Evolutionary conservation across 2,888 invertebrate species (phyloP).

Genomic region (Lutraria lutraria): DNA sequence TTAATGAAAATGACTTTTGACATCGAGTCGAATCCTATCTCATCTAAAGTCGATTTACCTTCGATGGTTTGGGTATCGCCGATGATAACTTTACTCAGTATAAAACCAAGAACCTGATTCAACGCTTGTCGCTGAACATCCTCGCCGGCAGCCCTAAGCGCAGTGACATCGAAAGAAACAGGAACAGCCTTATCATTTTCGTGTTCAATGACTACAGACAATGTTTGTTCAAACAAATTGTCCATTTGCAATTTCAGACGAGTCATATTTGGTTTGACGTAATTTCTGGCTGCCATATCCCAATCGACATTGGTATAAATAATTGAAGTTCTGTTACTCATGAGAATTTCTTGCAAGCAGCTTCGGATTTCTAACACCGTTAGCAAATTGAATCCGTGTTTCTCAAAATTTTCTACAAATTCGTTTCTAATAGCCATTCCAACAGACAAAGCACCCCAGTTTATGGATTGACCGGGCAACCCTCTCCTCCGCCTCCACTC

Average conservation of each 20-base stretch:
- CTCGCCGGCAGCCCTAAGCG: not conserved
- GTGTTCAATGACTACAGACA: not conserved
- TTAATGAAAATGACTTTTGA: conserved; percentile 21
- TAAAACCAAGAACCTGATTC: no score
- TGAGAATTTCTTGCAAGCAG: conserved; percentile 67
- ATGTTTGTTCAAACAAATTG: conserved; percentile 9
- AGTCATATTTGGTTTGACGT: not conserved
- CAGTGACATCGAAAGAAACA: not conserved
- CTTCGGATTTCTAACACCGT: conserved; percentile 47
- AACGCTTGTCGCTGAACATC: not conserved
- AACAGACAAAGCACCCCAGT: conserved; percentile 79
- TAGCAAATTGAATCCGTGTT: conserved; percentile 44
- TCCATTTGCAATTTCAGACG: conserved; percentile 28
- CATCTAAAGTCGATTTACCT: not conserved
- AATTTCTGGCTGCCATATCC: conserved; percentile 52
- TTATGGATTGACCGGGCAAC: conserved; percentile 75
- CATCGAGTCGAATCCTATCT: conserved; percentile 25
- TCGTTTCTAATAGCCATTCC: conserved; percentile 71
- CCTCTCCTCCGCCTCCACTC: conserved; percentile 71
- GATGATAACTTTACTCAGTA: not conserved
- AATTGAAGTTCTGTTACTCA: conserved; percentile 63
- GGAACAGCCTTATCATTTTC: conserved; percentile 1
- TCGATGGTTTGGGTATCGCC: not conserved
- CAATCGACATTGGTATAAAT: conserved; percentile 68
- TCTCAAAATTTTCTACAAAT: conserved; percentile 47